Evolutionary conservation across 1,140 invertebrate species (phyloP).

Genomic region (Mizuhopecten yessoensis): DNA sequence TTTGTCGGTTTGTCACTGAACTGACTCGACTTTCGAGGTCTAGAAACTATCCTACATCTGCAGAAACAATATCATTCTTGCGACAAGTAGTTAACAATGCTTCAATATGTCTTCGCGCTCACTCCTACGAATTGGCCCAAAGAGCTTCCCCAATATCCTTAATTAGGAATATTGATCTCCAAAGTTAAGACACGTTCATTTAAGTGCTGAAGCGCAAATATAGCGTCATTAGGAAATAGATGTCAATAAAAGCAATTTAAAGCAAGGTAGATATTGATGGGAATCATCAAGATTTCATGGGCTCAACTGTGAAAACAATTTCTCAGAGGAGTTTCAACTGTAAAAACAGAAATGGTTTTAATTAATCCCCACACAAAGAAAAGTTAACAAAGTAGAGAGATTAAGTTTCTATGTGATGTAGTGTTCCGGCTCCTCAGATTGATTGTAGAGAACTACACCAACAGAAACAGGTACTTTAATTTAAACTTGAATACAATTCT

Average conservation of each 20-base stretch:
- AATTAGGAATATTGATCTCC: not conserved
- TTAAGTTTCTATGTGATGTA: not conserved
- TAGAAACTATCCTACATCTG: no score
- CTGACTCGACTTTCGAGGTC: no score
- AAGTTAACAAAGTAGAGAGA: not conserved
- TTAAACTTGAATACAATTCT: no score
- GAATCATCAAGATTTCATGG: slow-evolving; percentile 19
- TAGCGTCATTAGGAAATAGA: not conserved
- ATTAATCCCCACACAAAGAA: not conserved
- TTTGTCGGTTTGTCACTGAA: no score
- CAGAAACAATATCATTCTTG: not conserved
- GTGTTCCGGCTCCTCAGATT: no score
- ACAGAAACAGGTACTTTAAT: no score
- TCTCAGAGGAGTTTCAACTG: not conserved
- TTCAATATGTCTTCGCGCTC: not conserved
- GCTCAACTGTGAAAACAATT: slow-evolving; percentile 1
- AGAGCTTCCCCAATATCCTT: not conserved
- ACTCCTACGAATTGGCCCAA: not conserved
- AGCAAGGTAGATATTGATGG: not conserved
- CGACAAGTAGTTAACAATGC: not conserved
- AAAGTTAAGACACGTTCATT: not conserved
- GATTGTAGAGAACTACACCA: no score
- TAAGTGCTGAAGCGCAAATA: not conserved
- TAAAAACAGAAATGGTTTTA: not conserved
- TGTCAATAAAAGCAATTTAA: not conserved